These are phyloP conservation scores for Phyllostomus hastatus DNA, from an alignment of 2,113 vertebrate genomes.

Conservation along the genomic window DNA sequence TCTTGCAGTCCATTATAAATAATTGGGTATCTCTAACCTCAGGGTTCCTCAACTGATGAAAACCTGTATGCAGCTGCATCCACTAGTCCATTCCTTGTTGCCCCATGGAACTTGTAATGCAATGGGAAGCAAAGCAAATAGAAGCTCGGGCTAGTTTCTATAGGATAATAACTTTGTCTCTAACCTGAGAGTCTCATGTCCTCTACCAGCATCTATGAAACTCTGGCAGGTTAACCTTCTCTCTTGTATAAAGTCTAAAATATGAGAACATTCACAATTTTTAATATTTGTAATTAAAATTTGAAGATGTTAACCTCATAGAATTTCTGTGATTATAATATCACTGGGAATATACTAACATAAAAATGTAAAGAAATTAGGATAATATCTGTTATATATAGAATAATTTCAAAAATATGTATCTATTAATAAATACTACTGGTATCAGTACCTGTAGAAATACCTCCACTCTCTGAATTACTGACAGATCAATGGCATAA, in stretches of 20 bases:
- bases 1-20: neutral
- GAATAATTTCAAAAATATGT: neutral
- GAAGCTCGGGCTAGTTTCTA: neutral
- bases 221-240: neutral
- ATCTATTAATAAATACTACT: neutral
- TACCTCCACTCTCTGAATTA: neutral
- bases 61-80: neutral
- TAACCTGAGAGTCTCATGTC: neutral
- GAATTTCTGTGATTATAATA: neutral
- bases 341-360: neutral
- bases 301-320: neutral
- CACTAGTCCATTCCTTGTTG: neutral
- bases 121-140: neutral
- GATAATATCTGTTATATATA: neutral
- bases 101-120: fast-evolving
- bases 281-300: neutral
- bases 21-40: neutral
- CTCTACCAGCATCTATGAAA: neutral
- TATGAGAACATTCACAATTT: neutral
- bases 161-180: neutral
- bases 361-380: constrained; percentile 37
- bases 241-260: neutral
- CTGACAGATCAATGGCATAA: neutral
- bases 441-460: neutral
- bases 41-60: neutral